Conservation (phyloP, 2,797 vertebrate species). For the Pachyuromys duprasi region DNA sequence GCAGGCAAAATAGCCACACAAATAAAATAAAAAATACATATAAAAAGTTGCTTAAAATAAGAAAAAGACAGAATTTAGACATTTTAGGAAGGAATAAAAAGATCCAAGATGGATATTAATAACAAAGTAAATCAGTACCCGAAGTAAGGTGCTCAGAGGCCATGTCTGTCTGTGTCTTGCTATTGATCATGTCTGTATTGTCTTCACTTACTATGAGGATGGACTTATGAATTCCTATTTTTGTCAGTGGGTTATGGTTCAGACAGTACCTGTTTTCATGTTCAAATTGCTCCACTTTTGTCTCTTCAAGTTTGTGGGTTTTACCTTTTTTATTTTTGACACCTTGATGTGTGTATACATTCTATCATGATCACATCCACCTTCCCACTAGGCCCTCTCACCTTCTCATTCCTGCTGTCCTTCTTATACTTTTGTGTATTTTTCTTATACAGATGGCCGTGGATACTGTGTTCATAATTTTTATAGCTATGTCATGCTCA, state of each 20-base stretch:
- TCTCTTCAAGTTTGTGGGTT: neutral
- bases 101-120: neutral
- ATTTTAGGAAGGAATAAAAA: constrained; percentile 5
- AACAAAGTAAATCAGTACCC: neutral
- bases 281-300: neutral
- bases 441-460: neutral
- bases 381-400: neutral
- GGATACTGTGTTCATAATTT: neutral
- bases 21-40: neutral
- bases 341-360: neutral
- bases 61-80: neutral
- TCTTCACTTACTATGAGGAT: neutral
- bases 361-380: neutral
- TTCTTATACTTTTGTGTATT: neutral
- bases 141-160: neutral
- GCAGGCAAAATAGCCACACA: neutral
- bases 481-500: neutral
- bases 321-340: neutral
- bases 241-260: neutral
- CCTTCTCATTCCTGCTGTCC: too few species aligned
- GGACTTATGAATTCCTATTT: neutral
- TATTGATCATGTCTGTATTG: neutral
- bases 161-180: neutral
- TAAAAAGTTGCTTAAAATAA: neutral
- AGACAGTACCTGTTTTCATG: neutral